Conservation (phyloP, 2,113 vertebrate genomes). For the Sapayoa aenigma region DNA sequence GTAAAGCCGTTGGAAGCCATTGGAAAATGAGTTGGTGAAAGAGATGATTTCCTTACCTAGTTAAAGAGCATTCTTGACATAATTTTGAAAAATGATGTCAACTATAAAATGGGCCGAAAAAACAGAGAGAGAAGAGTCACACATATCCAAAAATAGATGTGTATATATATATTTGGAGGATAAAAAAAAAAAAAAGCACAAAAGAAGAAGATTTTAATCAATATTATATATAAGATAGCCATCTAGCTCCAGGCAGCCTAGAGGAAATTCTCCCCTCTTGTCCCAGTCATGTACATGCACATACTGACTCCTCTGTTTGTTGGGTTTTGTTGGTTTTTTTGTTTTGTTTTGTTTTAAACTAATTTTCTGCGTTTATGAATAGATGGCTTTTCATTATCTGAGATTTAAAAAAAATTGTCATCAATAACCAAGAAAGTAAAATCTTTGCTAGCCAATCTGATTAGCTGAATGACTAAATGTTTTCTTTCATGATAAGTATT, state of each 20-base stretch:
- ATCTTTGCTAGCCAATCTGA: neutral
- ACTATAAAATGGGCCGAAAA: neutral
- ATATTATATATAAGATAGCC: neutral
- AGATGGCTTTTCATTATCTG: neutral
- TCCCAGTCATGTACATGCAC: neutral
- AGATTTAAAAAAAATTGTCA: neutral
- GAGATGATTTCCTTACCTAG: neutral
- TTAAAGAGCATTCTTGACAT: neutral
- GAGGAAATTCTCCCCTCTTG: neutral
- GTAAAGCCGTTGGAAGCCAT: neutral
- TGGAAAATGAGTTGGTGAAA: neutral
- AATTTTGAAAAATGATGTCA: neutral
- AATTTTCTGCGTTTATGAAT: neutral
- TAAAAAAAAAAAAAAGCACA: neutral
- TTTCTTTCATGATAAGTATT: conserved; percentile 1
- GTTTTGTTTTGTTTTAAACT: neutral
- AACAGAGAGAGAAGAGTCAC: neutral
- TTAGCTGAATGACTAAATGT: neutral
- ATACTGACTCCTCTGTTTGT: neutral
- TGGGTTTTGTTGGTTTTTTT: neutral
- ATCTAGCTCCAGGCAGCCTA: neutral
- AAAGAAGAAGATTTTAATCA: neutral
- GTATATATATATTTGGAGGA: neutral
- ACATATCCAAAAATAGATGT: neutral
- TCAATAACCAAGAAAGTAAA: neutral